A percentile compares a stretch with the other conserved stretches of the same genome.
These are phyloP conservation scores for Gallinago jamesoni DNA, from an alignment of 2,113 vertebrate species.

Conservation along the genomic window DNA sequence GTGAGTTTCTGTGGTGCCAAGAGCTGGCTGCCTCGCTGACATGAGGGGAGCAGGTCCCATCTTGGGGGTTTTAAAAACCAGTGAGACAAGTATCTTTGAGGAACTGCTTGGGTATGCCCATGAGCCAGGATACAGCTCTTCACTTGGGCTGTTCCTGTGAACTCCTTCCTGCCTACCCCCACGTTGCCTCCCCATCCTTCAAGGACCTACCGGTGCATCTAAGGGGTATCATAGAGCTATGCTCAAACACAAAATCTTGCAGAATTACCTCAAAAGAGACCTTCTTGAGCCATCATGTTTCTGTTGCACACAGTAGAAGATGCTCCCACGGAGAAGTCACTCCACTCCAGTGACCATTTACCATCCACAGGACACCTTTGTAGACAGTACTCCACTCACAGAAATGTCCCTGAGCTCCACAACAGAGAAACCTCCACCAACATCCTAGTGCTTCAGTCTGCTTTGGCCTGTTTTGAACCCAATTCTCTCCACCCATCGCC, in stretches of 20 bases:
- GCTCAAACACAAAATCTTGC: background rate
- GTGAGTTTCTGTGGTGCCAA: background rate
- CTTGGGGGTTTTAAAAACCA: background rate
- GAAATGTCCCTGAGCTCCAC: background rate
- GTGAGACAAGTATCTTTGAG: background rate
- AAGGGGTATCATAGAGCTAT: background rate
- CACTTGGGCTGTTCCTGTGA: background rate
- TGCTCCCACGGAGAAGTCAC: background rate
- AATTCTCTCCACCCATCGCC: background rate
- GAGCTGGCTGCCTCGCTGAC: background rate
- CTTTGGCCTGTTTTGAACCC: background rate
- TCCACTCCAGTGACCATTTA: accelerated
- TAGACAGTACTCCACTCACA: accelerated
- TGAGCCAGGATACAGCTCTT: background rate
- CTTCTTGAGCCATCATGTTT: accelerated
- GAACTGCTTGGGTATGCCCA: background rate
- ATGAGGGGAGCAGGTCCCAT: background rate
- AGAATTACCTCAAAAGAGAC: background rate
- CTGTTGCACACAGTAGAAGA: accelerated
- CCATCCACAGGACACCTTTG: background rate
- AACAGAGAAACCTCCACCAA: background rate
- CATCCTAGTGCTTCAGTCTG: background rate
- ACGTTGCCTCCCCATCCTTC: background rate
- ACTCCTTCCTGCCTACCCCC: background rate
- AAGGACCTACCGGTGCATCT: background rate